Evolutionary conservation across 2,113 vertebrate species (phyloP).

Genomic region (Microcebus lehilahytsara): DNA sequence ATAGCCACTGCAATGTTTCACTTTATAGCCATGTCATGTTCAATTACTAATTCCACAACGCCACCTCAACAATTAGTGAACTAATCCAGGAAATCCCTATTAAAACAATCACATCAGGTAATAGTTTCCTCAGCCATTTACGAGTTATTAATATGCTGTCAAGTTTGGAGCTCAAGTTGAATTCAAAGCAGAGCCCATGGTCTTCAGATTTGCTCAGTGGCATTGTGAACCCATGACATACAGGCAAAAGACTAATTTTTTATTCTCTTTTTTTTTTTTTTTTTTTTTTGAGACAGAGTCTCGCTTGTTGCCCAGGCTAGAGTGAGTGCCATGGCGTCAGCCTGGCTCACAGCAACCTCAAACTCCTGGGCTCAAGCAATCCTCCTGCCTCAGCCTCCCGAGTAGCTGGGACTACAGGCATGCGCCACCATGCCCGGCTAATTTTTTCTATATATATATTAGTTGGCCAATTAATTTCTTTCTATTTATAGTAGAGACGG

Average conservation of each 20-base stretch:
- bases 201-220: constrained; percentile 9
- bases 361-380: too few relatives aligned
- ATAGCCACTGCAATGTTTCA: background rate
- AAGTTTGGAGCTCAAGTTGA: constrained; percentile 17
- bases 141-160: constrained; percentile 30
- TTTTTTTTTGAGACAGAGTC: too few relatives aligned
- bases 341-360: too few relatives aligned
- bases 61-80: constrained; percentile 50
- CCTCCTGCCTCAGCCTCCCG: too few relatives aligned
- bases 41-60: constrained; percentile 28
- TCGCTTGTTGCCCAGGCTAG: too few relatives aligned
- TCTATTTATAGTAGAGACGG: too few relatives aligned
- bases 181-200: constrained; percentile 15
- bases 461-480: too few relatives aligned
- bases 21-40: constrained; percentile 42
- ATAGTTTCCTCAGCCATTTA: constrained; percentile 8
- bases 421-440: too few relatives aligned
- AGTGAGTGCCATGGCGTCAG: too few relatives aligned
- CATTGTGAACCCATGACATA: background rate
- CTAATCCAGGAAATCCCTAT: constrained; percentile 27
- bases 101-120: constrained; percentile 48
- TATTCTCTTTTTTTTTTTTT: constrained; percentile 35
- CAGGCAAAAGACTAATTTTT: background rate
- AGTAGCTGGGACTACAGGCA: too few relatives aligned
- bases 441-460: too few relatives aligned